Percentiles rank a stretch among this genome's conserved stretches.
Evolutionary conservation across 2,113 vertebrate genomes (phyloP).

Genomic region (Prunella fulvescens): DNA sequence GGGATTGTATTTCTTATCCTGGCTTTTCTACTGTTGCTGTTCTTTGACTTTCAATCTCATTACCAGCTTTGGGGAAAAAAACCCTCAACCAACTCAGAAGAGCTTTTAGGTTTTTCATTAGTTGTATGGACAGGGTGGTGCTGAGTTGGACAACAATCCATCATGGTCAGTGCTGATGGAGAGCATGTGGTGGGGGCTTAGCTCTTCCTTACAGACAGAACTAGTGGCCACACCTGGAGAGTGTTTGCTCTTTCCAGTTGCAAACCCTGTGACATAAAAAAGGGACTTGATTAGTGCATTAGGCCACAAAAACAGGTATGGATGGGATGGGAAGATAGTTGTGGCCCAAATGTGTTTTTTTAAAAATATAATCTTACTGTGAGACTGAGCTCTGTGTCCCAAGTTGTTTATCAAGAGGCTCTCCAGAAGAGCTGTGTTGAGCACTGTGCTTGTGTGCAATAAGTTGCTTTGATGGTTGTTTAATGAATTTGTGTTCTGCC

Average conservation of each 20-base stretch:
- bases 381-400: not conserved
- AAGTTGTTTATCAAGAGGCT: not conserved
- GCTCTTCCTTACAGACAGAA: not conserved
- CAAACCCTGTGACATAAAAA: not conserved
- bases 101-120: not conserved
- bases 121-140: not conserved
- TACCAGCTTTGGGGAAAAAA: not conserved
- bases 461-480: not conserved
- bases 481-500: not conserved
- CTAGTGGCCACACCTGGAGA: not conserved
- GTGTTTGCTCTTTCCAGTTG: not conserved
- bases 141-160: not conserved
- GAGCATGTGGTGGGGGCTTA: not conserved
- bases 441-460: not conserved
- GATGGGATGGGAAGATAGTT: not conserved
- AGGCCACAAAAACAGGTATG: not conserved
- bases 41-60: not conserved
- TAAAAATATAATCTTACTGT: not conserved
- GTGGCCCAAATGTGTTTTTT: not conserved
- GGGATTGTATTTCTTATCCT: not conserved
- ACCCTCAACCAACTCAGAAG: not conserved
- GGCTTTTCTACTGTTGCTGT: not conserved
- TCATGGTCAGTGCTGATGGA: not conserved
- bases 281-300: not conserved
- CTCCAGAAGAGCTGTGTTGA: not conserved